Percentiles rank a stretch among this genome's conserved stretches.
phyloP scores from a whole-genome alignment of 2,888 invertebrate species.

The Ethmia dodecea region DNA sequence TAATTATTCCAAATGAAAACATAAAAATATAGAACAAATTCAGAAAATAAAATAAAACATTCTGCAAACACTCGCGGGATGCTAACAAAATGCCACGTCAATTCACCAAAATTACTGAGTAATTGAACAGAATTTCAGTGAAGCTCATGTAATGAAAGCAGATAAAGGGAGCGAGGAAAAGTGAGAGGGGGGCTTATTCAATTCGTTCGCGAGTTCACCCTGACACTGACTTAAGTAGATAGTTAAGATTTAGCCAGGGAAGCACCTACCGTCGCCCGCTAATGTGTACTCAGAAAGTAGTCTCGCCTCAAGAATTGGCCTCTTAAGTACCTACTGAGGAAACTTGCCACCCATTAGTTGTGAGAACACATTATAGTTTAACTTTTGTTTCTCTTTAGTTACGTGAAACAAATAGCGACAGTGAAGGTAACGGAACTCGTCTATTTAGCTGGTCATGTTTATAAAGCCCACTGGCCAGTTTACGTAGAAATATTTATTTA shows the following conservation, averaged over 20 bases:
- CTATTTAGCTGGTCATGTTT: background rate
- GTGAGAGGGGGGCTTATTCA: conserved; percentile 58
- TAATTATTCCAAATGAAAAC: too few relatives aligned
- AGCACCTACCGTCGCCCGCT: conserved; percentile 52
- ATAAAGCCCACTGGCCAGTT: too few relatives aligned
- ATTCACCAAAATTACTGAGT: conserved; percentile 65
- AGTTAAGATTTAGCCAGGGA: conserved; percentile 63
- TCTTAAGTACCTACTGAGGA: conserved; percentile 62
- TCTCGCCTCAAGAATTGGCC: conserved; percentile 63
- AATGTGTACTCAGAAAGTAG: conserved; percentile 72
- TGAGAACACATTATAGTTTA: conserved; percentile 65
- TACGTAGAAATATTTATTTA: too few relatives aligned
- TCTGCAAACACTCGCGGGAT: conserved; percentile 47
- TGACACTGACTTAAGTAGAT: conserved; percentile 68
- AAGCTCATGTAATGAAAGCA: conserved; percentile 68
- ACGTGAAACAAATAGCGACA: conserved; percentile 41
- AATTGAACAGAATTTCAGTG: conserved; percentile 68
- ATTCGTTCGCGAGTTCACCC: conserved; percentile 53
- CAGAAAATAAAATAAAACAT: conserved; percentile 32
- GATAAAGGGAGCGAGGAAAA: conserved; percentile 54
- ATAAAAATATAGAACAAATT: too few relatives aligned
- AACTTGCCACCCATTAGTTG: conserved; percentile 71
- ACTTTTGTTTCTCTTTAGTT: conserved; percentile 59
- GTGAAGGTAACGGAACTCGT: conserved; percentile 3
- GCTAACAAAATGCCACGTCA: conserved; percentile 65